These are phyloP conservation scores for Tachuris rubrigastra DNA, from an alignment of 2,113 vertebrate genomes.

Conservation along the genomic window DNA sequence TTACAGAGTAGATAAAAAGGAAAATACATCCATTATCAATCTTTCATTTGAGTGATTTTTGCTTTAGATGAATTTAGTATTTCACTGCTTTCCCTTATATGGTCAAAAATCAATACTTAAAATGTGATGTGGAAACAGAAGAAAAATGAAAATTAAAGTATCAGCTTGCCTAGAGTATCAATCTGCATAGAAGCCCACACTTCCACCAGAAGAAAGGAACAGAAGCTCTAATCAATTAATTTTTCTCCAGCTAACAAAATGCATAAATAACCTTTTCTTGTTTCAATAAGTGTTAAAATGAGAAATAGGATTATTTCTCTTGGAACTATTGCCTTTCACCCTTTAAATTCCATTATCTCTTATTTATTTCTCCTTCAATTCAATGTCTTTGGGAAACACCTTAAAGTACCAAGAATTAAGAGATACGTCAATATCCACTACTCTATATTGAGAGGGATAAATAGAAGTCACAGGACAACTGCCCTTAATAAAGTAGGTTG, in stretches of 20 bases:
- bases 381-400: not conserved
- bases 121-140: not conserved
- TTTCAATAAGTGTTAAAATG: not conserved
- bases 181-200: not conserved
- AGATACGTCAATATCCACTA: not conserved
- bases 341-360: not conserved
- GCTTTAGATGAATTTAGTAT: not conserved
- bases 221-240: not conserved
- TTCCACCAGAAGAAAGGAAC: not conserved
- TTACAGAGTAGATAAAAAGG: not conserved
- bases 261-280: not conserved
- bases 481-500: not conserved
- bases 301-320: not conserved
- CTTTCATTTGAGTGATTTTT: not conserved
- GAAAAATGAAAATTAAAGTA: not conserved
- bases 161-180: not conserved
- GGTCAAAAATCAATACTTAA: not conserved
- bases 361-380: not conserved
- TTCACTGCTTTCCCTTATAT: not conserved
- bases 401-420: not conserved
- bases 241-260: not conserved
- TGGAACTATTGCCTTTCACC: not conserved
- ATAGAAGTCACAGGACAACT: not conserved
- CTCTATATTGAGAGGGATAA: not conserved
- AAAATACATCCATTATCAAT: not conserved